Evolutionary conservation across 2,888 invertebrate genomes (phyloP).

Genomic region (Griposia aprilina): DNA sequence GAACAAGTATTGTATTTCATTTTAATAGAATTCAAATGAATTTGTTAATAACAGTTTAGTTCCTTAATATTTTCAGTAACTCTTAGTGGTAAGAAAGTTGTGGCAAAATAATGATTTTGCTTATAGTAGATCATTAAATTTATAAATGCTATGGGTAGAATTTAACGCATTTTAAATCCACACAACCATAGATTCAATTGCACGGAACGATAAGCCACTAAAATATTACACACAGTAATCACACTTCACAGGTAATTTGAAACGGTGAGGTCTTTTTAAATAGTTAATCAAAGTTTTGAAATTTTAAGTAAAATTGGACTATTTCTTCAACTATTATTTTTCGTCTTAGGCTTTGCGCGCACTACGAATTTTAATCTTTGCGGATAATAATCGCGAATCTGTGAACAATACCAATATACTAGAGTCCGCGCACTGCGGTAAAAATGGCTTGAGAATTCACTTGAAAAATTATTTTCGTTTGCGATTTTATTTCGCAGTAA

Average conservation of each 20-base stretch:
- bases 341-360: neutral
- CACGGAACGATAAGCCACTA: slow-evolving; percentile 37
- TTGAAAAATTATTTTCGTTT: no score
- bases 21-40: neutral
- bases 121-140: neutral
- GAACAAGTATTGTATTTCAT: no score
- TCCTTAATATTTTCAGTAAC: neutral
- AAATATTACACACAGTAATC: slow-evolving; percentile 40
- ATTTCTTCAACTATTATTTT: neutral
- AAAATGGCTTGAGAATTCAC: no score
- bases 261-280: slow-evolving; percentile 37
- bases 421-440: no score
- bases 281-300: neutral
- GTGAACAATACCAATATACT: no score
- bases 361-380: no score
- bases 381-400: no score
- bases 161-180: slow-evolving; percentile 1
- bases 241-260: slow-evolving; percentile 47
- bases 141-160: slow-evolving; percentile 11
- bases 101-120: neutral
- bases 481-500: no score
- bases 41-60: neutral
- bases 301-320: neutral
- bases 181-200: neutral
- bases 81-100: neutral